Evolutionary conservation across 2,888 invertebrate genomes (phyloP).

Genomic region (Minunthozetes semirufus): DNA sequence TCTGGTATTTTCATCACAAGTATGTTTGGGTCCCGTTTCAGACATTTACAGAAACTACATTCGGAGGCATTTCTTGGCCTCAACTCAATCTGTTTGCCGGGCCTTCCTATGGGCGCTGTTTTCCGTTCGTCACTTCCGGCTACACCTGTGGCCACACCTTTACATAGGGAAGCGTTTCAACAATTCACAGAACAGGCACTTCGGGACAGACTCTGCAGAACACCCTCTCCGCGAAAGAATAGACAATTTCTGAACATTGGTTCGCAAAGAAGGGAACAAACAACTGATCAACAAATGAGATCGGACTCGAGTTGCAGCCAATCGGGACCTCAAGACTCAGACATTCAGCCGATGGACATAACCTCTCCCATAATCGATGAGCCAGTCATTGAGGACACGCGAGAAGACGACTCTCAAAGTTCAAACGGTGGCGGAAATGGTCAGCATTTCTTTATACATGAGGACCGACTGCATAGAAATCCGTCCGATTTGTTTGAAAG

Average conservation of each 20-base stretch:
- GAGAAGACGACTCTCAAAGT: slow-evolving; percentile 1
- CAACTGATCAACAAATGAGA: slow-evolving; percentile 23
- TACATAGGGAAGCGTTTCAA: slow-evolving; percentile 41
- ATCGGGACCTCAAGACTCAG: slow-evolving; percentile 33
- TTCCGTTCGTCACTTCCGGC: slow-evolving; percentile 44
- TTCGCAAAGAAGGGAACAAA: slow-evolving; percentile 32
- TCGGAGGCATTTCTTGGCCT: slow-evolving; percentile 43
- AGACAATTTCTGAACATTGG: slow-evolving; percentile 41
- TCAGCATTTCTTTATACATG: background rate
- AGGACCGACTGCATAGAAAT: slow-evolving; percentile 21
- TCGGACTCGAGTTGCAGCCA: slow-evolving; percentile 9
- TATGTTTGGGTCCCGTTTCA: slow-evolving; percentile 42
- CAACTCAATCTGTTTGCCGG: slow-evolving; percentile 42
- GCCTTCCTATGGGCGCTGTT: slow-evolving; percentile 42
- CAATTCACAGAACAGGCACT: slow-evolving; percentile 43
- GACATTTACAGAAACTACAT: slow-evolving; percentile 43
- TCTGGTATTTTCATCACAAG: slow-evolving; percentile 39
- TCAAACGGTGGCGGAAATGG: background rate
- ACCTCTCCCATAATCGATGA: slow-evolving; percentile 34
- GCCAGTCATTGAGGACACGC: slow-evolving; percentile 18
- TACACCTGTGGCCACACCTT: slow-evolving; percentile 43
- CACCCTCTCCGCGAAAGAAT: slow-evolving; percentile 44
- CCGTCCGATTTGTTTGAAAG: slow-evolving; percentile 36
- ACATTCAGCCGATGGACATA: slow-evolving; percentile 35
- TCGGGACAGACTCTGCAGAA: slow-evolving; percentile 43